Base-by-base conservation (phyloP, 2,888 invertebrate species). In the Cyrtodaria siliqua region DNA sequence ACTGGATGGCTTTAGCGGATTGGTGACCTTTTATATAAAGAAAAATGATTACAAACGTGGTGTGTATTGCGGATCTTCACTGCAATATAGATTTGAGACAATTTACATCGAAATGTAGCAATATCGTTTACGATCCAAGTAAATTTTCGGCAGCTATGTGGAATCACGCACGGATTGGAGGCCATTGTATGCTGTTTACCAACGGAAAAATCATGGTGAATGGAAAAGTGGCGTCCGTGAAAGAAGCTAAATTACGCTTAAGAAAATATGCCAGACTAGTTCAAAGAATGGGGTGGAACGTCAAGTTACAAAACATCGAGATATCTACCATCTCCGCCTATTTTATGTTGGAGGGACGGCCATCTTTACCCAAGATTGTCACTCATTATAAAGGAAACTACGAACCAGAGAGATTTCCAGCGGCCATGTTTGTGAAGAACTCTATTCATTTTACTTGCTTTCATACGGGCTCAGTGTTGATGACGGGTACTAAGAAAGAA, bases 381-480 rank as follows among this genome's bases (percentile, higher is more conserved):
- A 14, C 2, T 9, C 33, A 9, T 33, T 49, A 61, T 33, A 33
- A 33, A 26, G 61, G 61, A n/a, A 14, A 18, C 2, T 61, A 26
- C 61, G 26, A 49, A 33, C 50, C 49, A 33, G 56, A 52, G 24
- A 16, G 3, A 16, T 52, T 52, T 52, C 29, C 55, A 27, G 26
- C 55, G n/a, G 55, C 47, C 33, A 50, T 62, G 50, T 62, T 62
- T 62, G 52, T 38, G 18, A 62, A 62, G 16, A 33, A 52, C 38
- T 50, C 50, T 24, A n/a, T 61, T 49, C 61, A 61, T 49, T 61
- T 61, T 49, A 61, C 61, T n/a, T 61, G 61, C 50, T 62, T 52
- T 38, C 50, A 52, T 62, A 52, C 62, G 16, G 52, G 62, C 4
- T 62, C 38, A 20, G 52, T 62, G 26, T 52, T 62, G 38, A 52